Base-by-base conservation (phyloP, 2,797 vertebrate genomes). In the Pipistrellus pipistrellus region DNA sequence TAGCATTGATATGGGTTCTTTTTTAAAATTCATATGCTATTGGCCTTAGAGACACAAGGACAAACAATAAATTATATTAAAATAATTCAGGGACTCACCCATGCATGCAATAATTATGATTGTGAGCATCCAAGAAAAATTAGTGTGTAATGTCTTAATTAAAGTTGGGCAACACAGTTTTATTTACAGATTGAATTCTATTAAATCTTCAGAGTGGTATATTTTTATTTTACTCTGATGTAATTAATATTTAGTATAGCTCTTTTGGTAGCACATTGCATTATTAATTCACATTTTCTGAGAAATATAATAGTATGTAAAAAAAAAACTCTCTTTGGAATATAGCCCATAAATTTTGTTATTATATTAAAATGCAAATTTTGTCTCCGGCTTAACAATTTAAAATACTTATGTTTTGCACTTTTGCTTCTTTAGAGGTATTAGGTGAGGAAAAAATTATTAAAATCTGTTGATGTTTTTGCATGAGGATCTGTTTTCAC, bases 81-180 rank as follows among this genome's bases (percentile, higher is more conserved):
- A 98, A 97, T 95, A 97, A 97, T 98, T 98, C 78, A 93, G 90
- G 64, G 73, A 93, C 90, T 98, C 95, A 96, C 55, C 86, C 96
- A 93, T 27, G 55, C 96, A 77, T 97, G 73, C 86, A 96, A 75
- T 97, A 97, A 98, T 98, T 98, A 98, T 96, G 94, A 97, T 95
- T 95, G 91, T 96, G 95, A 97, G 76, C 93, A 98, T 94, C 93
- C 88, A 94, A 98, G 89, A 97, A 98, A 98, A 98, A 98, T 98
- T 96, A 98, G 87, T 97, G 84, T 97, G 69, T 98, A 98, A 97
- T 98, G 93, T 97, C 96, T 98, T 98, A 97, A 98, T 98, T 98
- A 98, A 98, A 97, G 78, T 15, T 14, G 62, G 48, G 59, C 96
- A 97, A 97, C 97, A 95, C 92, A 97, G 97, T 98, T 98, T 98